Evolutionary conservation across 2,113 vertebrate genomes (phyloP).

Genomic region (Pollimyrus isidori): DNA sequence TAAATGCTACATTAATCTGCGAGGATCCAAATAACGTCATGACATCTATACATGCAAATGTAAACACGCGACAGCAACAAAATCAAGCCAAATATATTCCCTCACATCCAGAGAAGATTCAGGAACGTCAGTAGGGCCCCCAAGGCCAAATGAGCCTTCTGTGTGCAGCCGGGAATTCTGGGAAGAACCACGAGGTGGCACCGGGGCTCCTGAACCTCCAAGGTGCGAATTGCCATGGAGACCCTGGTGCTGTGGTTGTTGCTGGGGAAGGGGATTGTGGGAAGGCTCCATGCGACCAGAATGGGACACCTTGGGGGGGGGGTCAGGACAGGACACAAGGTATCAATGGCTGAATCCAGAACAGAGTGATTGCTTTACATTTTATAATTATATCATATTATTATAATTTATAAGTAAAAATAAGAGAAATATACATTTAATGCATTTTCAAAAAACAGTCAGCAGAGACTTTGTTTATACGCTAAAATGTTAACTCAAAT

Average conservation of each 20-base stretch:
- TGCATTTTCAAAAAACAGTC: neutral
- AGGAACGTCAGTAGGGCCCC: conserved; percentile 58
- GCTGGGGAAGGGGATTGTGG: conserved; percentile 54
- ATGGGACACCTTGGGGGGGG: conserved; percentile 58
- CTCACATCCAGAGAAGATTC: conserved; percentile 85
- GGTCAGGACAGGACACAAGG: too few relatives aligned
- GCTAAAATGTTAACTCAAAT: neutral
- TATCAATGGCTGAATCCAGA: neutral
- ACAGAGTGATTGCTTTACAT: neutral
- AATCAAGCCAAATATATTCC: conserved; percentile 19
- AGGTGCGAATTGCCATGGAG: conserved; percentile 52
- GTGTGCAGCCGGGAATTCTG: conserved; percentile 57
- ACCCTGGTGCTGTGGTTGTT: conserved; percentile 60
- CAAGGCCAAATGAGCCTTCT: conserved; percentile 58
- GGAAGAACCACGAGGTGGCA: conserved; percentile 59
- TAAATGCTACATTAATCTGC: neutral
- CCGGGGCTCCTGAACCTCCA: conserved; percentile 46
- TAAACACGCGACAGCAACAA: neutral
- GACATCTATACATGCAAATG: neutral
- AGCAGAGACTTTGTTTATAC: neutral
- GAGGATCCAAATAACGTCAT: neutral
- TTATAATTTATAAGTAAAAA: neutral
- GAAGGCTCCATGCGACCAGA: conserved; percentile 64
- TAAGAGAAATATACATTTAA: neutral
- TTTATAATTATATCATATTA: neutral